These are phyloP conservation scores for Oasisia sp. DNA, from an alignment of 2,888 invertebrate genomes.

Conservation along the genomic window DNA sequence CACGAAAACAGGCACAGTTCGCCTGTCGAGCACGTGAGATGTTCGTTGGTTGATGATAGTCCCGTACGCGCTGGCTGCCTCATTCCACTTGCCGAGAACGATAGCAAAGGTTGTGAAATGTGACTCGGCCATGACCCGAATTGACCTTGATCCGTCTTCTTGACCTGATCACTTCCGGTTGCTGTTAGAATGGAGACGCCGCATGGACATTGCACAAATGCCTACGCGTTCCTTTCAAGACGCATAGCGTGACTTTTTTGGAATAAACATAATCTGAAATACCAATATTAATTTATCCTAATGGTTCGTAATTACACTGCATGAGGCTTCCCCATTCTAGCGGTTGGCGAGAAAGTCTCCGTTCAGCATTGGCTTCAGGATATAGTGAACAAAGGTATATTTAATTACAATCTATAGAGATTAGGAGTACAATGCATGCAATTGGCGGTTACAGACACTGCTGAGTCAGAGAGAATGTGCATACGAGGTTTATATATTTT, in stretches of 20 bases:
- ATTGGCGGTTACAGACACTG: background rate
- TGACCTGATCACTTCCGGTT: background rate
- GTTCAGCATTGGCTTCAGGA: background rate
- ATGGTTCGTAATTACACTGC: background rate
- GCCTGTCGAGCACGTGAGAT: too few species aligned
- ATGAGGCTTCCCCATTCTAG: background rate
- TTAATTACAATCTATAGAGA: background rate
- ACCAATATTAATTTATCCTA: background rate
- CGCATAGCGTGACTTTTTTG: background rate
- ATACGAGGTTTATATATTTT: background rate
- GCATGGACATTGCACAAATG: background rate
- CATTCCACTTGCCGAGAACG: conserved; percentile 1
- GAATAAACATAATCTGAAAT: background rate
- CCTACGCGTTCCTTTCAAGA: background rate
- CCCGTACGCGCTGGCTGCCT: background rate
- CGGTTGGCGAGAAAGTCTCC: background rate
- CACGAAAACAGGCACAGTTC: background rate
- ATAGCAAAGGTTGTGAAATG: background rate
- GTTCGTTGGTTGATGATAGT: background rate
- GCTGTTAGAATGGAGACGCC: background rate
- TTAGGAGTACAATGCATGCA: background rate
- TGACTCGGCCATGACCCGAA: background rate
- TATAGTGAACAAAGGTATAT: background rate
- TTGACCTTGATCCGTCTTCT: background rate
- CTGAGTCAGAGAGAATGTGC: background rate